Evolutionary conservation across 1,140 invertebrate genomes (phyloP).

Genomic region (Microplitis mediator): DNA sequence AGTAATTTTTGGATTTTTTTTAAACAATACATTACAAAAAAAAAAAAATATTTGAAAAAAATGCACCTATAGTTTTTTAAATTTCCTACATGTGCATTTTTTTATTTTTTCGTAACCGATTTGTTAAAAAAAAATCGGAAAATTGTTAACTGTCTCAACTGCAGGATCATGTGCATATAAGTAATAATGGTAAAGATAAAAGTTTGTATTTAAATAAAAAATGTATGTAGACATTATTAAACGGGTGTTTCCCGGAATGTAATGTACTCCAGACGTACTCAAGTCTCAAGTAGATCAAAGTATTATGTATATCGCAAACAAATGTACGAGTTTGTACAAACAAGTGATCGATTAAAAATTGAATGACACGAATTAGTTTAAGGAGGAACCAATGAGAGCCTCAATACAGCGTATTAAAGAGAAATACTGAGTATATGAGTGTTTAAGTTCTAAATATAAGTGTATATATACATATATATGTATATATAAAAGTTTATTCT

Average conservation of each 20-base stretch:
- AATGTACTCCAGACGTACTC: background rate
- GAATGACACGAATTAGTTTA: conserved; percentile 9
- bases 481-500: background rate
- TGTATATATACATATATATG: background rate
- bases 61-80: too few relatives aligned
- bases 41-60: too few relatives aligned
- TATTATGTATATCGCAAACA: background rate
- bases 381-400: background rate
- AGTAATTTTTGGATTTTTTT: too few relatives aligned
- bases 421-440: background rate
- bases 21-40: too few relatives aligned
- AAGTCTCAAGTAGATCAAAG: conserved; percentile 18
- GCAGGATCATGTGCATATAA: too few relatives aligned
- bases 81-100: too few relatives aligned
- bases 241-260: background rate
- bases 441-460: background rate
- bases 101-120: too few relatives aligned
- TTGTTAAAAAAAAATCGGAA: too few relatives aligned
- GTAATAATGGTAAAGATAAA: too few relatives aligned
- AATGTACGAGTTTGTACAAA: too few relatives aligned
- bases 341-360: conserved; percentile 21
- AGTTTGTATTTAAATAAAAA: background rate
- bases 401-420: background rate
- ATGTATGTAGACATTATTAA: background rate
- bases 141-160: too few relatives aligned